Conservation (phyloP, 2,113 vertebrate species). For the Planiliza haematocheilus region DNA sequence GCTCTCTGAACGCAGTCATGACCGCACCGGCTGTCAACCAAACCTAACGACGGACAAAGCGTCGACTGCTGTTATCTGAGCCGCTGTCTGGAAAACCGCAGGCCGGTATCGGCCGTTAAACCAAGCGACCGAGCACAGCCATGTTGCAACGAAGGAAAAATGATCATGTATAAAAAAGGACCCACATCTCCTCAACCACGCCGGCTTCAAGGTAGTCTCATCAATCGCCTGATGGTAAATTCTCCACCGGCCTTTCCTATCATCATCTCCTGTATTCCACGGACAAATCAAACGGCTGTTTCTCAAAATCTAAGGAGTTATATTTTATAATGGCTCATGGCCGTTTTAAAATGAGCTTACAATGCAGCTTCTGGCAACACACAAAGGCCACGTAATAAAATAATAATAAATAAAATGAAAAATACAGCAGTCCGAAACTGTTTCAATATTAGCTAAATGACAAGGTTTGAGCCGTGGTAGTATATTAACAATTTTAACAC, state of each 20-base stretch:
- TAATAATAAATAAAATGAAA: too few relatives aligned
- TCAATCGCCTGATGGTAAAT: constrained; percentile 73
- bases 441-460: too few relatives aligned
- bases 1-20: constrained; percentile 30
- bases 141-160: constrained; percentile 59
- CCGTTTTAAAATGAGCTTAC: too few relatives aligned
- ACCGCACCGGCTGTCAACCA: constrained; percentile 32
- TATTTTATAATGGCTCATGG: too few relatives aligned
- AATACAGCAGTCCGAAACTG: too few relatives aligned
- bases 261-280: neutral
- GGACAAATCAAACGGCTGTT: neutral
- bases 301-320: too few relatives aligned
- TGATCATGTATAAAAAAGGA: constrained; percentile 57
- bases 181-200: constrained; percentile 67
- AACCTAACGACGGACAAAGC: constrained; percentile 15
- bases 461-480: too few relatives aligned
- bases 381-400: too few relatives aligned
- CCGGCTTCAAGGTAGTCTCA: constrained; percentile 66
- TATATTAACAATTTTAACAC: too few relatives aligned
- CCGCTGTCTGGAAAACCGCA: constrained; percentile 2
- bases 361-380: too few relatives aligned
- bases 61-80: constrained; percentile 20
- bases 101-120: constrained; percentile 40
- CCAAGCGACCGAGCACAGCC: constrained; percentile 49
- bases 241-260: too few relatives aligned